Conservation (phyloP, 2,888 invertebrate species). For the Neelides folsomi region DNA sequence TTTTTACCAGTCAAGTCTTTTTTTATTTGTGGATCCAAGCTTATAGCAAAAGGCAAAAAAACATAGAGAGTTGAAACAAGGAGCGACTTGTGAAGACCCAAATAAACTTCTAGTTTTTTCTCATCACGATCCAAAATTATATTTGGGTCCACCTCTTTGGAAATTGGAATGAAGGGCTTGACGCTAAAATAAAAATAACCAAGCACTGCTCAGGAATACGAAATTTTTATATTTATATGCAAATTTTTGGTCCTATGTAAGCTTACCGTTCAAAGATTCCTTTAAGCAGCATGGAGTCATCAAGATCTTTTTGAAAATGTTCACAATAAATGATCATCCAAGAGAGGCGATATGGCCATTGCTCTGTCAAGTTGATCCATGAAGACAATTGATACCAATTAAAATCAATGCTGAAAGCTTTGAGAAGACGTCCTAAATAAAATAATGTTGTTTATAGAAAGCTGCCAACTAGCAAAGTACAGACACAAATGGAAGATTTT, state of each 20-base stretch:
- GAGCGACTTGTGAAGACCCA: slow-evolving; percentile 75
- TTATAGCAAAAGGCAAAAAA: slow-evolving; percentile 95
- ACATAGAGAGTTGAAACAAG: slow-evolving; percentile 79
- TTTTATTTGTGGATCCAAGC: slow-evolving; percentile 92
- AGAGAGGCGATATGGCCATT: slow-evolving; percentile 95
- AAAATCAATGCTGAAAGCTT: slow-evolving; percentile 98
- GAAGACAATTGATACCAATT: slow-evolving; percentile 96
- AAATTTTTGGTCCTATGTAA: no score
- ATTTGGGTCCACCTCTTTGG: slow-evolving; percentile 76
- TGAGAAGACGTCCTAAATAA: slow-evolving; percentile 67
- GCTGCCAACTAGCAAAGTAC: neutral
- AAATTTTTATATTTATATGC: neutral
- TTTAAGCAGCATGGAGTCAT: slow-evolving; percentile 73
- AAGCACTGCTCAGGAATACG: neutral
- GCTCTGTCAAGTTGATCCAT: slow-evolving; percentile 97
- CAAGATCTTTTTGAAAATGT: slow-evolving; percentile 69
- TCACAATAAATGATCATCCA: slow-evolving; percentile 95
- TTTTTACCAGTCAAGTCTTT: slow-evolving; percentile 84
- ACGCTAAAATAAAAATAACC: slow-evolving; percentile 45
- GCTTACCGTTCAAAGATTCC: slow-evolving; percentile 83
- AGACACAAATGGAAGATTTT: neutral
- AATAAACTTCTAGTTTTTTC: slow-evolving; percentile 82
- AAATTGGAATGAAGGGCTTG: slow-evolving; percentile 62
- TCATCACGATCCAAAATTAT: slow-evolving; percentile 88
- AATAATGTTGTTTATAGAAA: neutral